Percentiles rank a stretch among this genome's conserved stretches.
Evolutionary conservation across 2,113 vertebrate species (phyloP).

Genomic region (Naja naja): DNA sequence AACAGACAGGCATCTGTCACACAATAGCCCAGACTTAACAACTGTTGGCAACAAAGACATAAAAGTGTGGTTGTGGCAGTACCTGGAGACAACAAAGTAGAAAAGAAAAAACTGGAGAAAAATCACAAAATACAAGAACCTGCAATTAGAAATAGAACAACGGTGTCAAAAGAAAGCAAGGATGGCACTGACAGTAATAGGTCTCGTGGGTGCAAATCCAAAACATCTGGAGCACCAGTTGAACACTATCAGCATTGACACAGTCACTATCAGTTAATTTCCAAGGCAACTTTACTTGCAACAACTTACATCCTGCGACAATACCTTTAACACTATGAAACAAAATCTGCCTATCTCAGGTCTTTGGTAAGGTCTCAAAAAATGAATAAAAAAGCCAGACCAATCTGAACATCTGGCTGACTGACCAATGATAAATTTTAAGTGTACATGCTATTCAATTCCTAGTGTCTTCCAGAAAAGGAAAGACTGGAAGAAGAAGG

Average conservation of each 20-base stretch:
- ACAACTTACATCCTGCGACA: not conserved
- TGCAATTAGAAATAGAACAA: not conserved
- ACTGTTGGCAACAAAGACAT: not conserved
- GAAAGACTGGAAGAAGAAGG: not conserved
- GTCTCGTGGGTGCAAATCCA: not conserved
- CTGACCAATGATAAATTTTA: not conserved
- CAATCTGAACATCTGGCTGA: not conserved
- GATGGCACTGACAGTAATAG: not conserved
- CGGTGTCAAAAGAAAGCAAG: not conserved
- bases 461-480: not conserved
- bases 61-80: not conserved
- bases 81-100: not conserved
- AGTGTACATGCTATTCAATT: not conserved
- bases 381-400: not conserved
- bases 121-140: not conserved
- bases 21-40: not conserved
- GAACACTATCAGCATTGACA: not conserved
- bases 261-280: not conserved
- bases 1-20: not conserved
- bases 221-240: not conserved
- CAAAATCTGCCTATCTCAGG: not conserved
- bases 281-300: not conserved
- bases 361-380: not conserved
- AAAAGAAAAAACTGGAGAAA: not conserved
- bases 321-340: not conserved